A percentile compares a stretch with the other conserved stretches of the same genome.
phyloP scores from a whole-genome alignment of 2,797 vertebrate species.

The Arrhamphus sclerolepis region DNA sequence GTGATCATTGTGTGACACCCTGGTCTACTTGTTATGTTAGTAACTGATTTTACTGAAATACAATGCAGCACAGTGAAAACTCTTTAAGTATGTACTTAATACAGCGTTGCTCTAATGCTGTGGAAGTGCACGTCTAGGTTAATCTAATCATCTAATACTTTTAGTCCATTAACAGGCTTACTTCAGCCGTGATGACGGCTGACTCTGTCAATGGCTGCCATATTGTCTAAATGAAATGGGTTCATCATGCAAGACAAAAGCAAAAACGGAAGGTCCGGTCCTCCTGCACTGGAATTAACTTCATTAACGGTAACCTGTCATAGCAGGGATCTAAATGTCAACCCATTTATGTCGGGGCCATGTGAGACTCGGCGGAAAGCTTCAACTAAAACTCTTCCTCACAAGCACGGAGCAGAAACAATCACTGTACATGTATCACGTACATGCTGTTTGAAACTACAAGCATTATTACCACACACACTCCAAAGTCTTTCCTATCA shows the following conservation, averaged over 20 bases:
- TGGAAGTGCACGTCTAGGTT: constrained; percentile 24
- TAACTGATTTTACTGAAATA: neutral
- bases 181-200: too few relatives aligned
- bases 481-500: neutral
- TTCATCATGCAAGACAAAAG: constrained; percentile 7
- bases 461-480: constrained; percentile 1
- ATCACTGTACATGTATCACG: too few relatives aligned
- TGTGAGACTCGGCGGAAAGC: neutral
- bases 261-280: neutral
- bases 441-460: too few relatives aligned
- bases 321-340: neutral
- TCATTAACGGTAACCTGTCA: neutral
- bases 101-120: neutral
- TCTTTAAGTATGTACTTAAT: neutral
- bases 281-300: neutral
- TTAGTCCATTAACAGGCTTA: constrained; percentile 41
- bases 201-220: neutral
- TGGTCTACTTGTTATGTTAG: neutral
- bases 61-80: neutral
- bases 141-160: constrained; percentile 44
- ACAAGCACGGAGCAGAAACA: neutral
- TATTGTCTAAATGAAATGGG: neutral
- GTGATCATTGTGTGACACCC: constrained; percentile 8
- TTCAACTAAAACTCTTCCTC: neutral
- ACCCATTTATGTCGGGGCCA: neutral